Conservation (phyloP, 2,113 vertebrate species). For the Felis chaus region DNA sequence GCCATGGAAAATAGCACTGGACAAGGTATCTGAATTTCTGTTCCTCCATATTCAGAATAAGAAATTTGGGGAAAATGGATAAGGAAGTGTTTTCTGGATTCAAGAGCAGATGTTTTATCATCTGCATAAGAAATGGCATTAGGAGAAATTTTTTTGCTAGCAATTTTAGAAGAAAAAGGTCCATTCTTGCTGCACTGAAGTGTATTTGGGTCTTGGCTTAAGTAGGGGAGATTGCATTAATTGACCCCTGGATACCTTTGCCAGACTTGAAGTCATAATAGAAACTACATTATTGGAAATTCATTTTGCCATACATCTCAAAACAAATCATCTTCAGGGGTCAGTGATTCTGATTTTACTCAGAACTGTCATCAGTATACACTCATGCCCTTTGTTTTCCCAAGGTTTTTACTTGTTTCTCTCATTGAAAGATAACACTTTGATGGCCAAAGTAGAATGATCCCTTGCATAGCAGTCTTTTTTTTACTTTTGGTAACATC, state of each 20-base stretch:
- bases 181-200: background rate
- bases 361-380: conserved; percentile 21
- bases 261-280: background rate
- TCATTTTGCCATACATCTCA: background rate
- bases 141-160: background rate
- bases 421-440: background rate
- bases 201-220: background rate
- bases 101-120: background rate
- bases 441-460: background rate
- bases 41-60: background rate
- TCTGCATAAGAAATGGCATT: background rate
- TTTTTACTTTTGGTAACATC: background rate
- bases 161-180: background rate
- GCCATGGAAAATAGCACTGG: too few species aligned
- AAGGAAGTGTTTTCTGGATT: background rate
- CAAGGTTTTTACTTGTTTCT: conserved; percentile 19
- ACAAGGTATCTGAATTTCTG: background rate
- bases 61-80: background rate
- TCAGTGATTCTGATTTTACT: conserved; percentile 44
- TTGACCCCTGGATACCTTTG: background rate
- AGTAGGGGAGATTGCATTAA: background rate
- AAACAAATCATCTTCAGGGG: conserved; percentile 38
- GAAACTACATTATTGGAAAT: conserved; percentile 11
- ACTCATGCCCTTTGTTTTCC: background rate
- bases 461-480: background rate